Evolutionary conservation across 2,888 invertebrate genomes (phyloP).

Genomic region (Bombylius discolor): DNA sequence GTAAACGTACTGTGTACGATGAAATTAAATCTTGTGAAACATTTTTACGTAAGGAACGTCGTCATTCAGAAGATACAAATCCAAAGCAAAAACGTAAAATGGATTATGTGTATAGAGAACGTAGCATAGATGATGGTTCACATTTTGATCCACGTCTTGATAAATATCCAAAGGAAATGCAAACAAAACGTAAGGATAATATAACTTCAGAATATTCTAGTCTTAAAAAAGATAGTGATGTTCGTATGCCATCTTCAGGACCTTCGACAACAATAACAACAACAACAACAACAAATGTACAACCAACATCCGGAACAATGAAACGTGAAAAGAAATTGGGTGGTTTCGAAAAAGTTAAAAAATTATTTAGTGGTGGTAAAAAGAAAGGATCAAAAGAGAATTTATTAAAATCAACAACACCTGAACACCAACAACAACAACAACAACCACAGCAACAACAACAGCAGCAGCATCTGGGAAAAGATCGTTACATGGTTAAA

Average conservation of each 20-base stretch:
- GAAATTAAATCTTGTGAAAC: conserved; percentile 56
- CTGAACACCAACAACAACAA: conserved; percentile 30
- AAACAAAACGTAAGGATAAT: conserved; percentile 21
- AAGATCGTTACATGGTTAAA: conserved; percentile 37
- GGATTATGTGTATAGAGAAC: conserved; percentile 42
- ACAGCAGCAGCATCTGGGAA: conserved; percentile 28
- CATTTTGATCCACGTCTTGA: conserved; percentile 51
- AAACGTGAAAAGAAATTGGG: conserved; percentile 49
- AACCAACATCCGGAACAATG: conserved; percentile 20
- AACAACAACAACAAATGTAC: not conserved
- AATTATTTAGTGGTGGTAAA: conserved; percentile 59
- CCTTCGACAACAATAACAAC: conserved; percentile 7
- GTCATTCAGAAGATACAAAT: conserved; percentile 51
- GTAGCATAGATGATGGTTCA: conserved; percentile 53
- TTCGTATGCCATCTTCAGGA: not conserved
- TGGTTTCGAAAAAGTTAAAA: conserved; percentile 63
- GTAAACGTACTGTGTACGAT: conserved; percentile 43
- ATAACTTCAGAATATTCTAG: conserved; percentile 18
- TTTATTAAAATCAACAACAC: conserved; percentile 39
- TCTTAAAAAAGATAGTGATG: conserved; percentile 17
- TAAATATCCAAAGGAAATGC: conserved; percentile 39
- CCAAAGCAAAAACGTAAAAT: conserved; percentile 38
- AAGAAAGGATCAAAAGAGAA: conserved; percentile 51
- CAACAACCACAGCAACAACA: conserved; percentile 32
- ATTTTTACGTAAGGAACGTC: conserved; percentile 58